These are phyloP conservation scores for Parazoanthus atlanticus DNA, from an alignment of 92 coral and sea anemone genomes.

Conservation along the genomic window DNA sequence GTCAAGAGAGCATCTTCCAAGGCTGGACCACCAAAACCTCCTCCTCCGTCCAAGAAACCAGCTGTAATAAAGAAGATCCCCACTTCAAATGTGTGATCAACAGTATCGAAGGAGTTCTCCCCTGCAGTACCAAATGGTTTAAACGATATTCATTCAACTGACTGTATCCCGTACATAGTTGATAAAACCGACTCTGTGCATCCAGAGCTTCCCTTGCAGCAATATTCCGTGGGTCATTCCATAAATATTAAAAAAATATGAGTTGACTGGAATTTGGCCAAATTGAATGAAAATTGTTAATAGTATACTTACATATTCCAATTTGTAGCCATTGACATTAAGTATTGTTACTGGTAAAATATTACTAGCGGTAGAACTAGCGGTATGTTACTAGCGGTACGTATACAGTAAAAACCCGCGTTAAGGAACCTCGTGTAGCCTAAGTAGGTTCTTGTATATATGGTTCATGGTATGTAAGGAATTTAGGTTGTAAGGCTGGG, in stretches of 20 bases:
- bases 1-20: constrained; percentile 12
- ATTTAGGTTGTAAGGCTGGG: no score
- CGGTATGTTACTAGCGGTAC: not conserved
- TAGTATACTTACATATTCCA: not conserved
- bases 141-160: no score
- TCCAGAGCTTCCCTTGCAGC: not conserved
- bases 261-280: not conserved
- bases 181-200: not conserved
- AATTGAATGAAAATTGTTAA: no score
- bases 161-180: not conserved
- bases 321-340: not conserved
- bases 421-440: no score
- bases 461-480: no score
- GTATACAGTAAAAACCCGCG: not conserved
- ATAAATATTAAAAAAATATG: no score
- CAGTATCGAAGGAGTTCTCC: not conserved
- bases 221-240: no score
- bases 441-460: no score
- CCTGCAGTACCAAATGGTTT: not conserved
- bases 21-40: constrained; percentile 31
- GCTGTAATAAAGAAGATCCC: constrained; percentile 12
- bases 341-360: not conserved
- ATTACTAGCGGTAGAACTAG: not conserved
- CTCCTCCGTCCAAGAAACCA: constrained; percentile 39
- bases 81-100: constrained; percentile 38